Base-by-base conservation (phyloP, 2,888 invertebrate genomes). In the Hyles lineata region DNA sequence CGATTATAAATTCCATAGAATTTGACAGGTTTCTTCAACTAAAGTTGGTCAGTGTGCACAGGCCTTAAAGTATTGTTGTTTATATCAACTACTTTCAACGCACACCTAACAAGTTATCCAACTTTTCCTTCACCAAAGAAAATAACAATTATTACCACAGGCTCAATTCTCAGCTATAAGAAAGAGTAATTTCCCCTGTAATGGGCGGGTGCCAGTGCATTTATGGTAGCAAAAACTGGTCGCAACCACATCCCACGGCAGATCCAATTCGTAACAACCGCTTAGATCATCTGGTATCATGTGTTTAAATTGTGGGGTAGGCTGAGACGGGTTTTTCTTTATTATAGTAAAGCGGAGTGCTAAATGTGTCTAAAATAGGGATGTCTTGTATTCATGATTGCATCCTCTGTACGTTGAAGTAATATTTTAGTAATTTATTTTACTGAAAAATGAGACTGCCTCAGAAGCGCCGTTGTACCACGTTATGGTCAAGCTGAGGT, bases 181-280 rank as follows among this genome's bases (percentile, higher is more conserved):
- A 67, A 67, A 67, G 67, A 43, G 50, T 43, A 67, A 67, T 67
- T 67, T 67, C 67, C 17, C 67, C 43, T 21, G 17, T 67, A 67
- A 67, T 67, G 17, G 43, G 15, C n/a, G 23, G 23, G 15, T 32
- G 8, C 21, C 21, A 67, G 23, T 67, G 63, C 43, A 23, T 50
- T 55, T 67, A 67, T 63, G 63, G 43, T 7, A 21, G 67, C 23
- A 67, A 50, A 67, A 67, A 67, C 50, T 67, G 21, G 67, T 50
- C 23, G 63, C 43, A 23, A 50, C 63, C 15, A 35, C 35, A 23
- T 67, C 67, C 35, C 63, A 21, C 35, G 43, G 63, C 63, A 63
- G 21, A 35, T 35, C n/a, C 35, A 19, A 21, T 63, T 43, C 21
- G 43, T 63, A 63, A 4, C 43, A 35, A 63, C 21, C n/a, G 35